phyloP scores from a whole-genome alignment of 2,797 vertebrate species.

The Sternotherus odoratus region DNA sequence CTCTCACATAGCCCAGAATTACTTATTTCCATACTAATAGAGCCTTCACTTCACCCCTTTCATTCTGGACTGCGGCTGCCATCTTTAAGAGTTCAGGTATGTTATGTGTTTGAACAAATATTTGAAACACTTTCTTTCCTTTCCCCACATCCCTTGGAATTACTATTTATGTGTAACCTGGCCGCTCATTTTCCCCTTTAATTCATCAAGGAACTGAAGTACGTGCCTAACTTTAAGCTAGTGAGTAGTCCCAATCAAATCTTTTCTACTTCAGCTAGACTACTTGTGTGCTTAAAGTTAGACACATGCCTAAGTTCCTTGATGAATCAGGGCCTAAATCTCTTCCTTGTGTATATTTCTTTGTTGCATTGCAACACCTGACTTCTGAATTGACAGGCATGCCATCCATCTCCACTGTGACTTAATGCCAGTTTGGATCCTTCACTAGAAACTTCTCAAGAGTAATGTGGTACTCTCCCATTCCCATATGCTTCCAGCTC shows the following conservation, averaged over 20 bases:
- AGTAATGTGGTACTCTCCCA: neutral
- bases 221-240: neutral
- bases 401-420: neutral
- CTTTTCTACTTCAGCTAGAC: neutral
- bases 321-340: neutral
- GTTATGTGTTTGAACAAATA: neutral
- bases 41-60: neutral
- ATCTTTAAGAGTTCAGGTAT: rapidly evolving
- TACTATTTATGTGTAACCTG: too few species aligned
- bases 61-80: rapidly evolving
- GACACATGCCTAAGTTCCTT: neutral
- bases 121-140: too few species aligned
- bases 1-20: neutral
- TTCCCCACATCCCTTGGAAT: too few species aligned
- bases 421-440: neutral
- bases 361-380: neutral
- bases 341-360: neutral
- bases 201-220: neutral
- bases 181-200: too few species aligned
- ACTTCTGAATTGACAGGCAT: neutral
- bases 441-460: neutral
- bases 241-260: neutral
- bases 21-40: rapidly evolving
- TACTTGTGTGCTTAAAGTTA: neutral
- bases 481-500: neutral